Conservation (phyloP, 2,888 invertebrate genomes). For the Caenorhabditis sulstoni region DNA sequence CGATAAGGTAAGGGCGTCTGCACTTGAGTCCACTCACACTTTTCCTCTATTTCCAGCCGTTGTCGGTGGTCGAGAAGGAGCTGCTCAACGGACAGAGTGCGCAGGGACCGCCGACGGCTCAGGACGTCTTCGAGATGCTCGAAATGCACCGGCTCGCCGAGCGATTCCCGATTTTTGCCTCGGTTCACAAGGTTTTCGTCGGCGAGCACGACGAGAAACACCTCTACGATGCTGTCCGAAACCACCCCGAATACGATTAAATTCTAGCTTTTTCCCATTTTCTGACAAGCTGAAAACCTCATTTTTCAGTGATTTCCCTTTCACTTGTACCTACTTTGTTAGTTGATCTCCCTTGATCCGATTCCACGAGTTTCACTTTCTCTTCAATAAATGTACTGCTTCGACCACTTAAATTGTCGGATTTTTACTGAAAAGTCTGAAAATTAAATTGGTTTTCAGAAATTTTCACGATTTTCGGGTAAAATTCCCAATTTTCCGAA, state of each 20-base stretch:
- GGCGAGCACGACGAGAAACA: conserved; percentile 82
- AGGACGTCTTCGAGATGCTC: conserved; percentile 59
- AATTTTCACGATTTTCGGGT: neutral
- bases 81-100: conserved; percentile 98
- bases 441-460: neutral
- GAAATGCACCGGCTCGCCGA: conserved; percentile 28
- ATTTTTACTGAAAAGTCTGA: neutral
- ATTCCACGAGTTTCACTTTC: neutral
- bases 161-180: conserved; percentile 94
- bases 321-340: neutral
- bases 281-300: conserved; percentile 15
- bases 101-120: conserved; percentile 97
- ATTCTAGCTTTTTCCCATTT: neutral
- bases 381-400: neutral
- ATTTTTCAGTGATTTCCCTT: conserved; percentile 1
- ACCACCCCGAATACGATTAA: conserved; percentile 67
- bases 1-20: conserved; percentile 87
- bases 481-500: neutral
- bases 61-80: conserved; percentile 92
- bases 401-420: neutral
- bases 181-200: conserved; percentile 93
- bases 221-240: conserved; percentile 69
- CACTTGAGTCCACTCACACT: neutral
- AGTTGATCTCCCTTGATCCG: neutral
- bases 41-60: conserved; percentile 82